Evolutionary conservation across 2,888 invertebrate species (phyloP).

Genomic region (Lithophane semibrunnea): DNA sequence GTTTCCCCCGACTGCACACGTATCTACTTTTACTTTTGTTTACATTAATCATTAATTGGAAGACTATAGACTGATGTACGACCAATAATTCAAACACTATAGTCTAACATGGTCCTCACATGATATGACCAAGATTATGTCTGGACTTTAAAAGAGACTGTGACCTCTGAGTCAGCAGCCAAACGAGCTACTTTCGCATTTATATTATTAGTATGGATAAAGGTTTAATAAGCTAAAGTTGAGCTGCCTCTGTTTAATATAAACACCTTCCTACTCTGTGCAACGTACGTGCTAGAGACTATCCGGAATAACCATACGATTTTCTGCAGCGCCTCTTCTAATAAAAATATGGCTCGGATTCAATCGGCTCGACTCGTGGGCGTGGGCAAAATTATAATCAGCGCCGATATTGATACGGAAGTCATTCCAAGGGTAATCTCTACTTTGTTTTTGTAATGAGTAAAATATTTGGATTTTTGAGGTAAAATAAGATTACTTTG

Average conservation of each 20-base stretch:
- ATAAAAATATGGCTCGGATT: slow-evolving; percentile 70
- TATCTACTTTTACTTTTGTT: too few relatives aligned
- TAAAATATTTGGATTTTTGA: slow-evolving; percentile 36
- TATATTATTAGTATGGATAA: too few relatives aligned
- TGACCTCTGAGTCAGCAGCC: too few relatives aligned
- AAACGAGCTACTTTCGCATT: too few relatives aligned
- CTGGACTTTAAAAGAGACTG: too few relatives aligned
- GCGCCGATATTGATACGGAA: slow-evolving; percentile 47
- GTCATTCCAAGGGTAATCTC: slow-evolving; percentile 38
- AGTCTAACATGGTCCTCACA: too few relatives aligned
- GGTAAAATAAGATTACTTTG: slow-evolving; percentile 17
- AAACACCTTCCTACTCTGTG: slow-evolving; percentile 49
- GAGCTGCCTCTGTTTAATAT: slow-evolving; percentile 41
- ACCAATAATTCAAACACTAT: too few relatives aligned
- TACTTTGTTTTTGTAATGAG: slow-evolving; percentile 40
- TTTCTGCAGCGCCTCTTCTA: slow-evolving; percentile 64
- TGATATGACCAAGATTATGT: too few relatives aligned
- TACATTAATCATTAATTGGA: too few relatives aligned
- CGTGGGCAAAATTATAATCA: slow-evolving; percentile 61
- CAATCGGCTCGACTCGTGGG: slow-evolving; percentile 47
- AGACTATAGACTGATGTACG: too few relatives aligned
- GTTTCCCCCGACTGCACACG: too few relatives aligned
- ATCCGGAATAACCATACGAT: slow-evolving; percentile 70
- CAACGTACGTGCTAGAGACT: slow-evolving; percentile 49
- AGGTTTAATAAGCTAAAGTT: not conserved